A percentile compares a stretch with the other conserved stretches of the same genome.
Evolutionary conservation across 2,797 vertebrate genomes (phyloP).

Genomic region (Agapornis canus): DNA sequence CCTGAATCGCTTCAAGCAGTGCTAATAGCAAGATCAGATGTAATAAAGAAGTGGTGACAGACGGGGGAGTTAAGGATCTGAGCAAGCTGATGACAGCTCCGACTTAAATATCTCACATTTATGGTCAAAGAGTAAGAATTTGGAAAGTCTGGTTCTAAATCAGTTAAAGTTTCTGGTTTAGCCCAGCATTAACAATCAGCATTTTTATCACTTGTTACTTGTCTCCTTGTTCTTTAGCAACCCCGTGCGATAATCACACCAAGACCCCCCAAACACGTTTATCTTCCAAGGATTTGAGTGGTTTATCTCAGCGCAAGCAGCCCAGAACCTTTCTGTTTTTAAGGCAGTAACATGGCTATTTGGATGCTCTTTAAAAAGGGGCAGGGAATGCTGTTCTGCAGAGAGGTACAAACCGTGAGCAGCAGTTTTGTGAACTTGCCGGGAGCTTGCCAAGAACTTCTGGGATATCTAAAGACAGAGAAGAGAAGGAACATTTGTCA

Average conservation of each 20-base stretch:
- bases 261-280: rapidly evolving
- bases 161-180: background rate
- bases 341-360: background rate
- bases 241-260: rapidly evolving
- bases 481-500: background rate
- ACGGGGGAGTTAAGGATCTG: background rate
- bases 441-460: constrained; percentile 62
- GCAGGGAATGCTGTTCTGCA: background rate
- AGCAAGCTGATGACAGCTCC: background rate
- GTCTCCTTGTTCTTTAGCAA: background rate
- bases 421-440: constrained; percentile 62
- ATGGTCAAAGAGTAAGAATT: background rate
- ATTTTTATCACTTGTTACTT: background rate
- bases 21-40: background rate
- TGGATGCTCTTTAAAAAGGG: background rate
- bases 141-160: background rate
- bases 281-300: rapidly evolving
- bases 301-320: rapidly evolving
- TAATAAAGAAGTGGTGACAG: background rate
- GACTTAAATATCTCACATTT: background rate
- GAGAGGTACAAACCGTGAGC: constrained; percentile 63
- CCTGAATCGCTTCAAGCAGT: rapidly evolving
- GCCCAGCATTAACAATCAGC: background rate
- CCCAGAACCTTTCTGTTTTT: background rate
- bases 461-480: constrained; percentile 57